Base-by-base conservation (phyloP, 2,797 vertebrate genomes). In the Hafferia zeledoni region DNA sequence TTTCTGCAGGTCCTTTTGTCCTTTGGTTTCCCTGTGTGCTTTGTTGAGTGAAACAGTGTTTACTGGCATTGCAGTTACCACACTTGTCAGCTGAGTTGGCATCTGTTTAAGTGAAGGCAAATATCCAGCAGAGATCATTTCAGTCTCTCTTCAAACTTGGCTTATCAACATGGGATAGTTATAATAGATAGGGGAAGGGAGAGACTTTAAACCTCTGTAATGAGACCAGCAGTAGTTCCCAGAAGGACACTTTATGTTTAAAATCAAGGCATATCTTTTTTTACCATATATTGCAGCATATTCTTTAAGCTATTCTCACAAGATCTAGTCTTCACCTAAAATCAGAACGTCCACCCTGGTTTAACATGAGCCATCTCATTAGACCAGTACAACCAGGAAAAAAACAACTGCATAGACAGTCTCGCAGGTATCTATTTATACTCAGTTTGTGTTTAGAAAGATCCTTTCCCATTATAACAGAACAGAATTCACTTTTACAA, bases 201-300 rank as follows among this genome's bases (percentile, higher is more conserved):
- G 27, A 49, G 49, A 35, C 30, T 94, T 92, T 79, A 75, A 95
- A 11, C 63, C 67, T 88, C 85, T 82, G 63, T 94, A 84, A 92
- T 95, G 90, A 95, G 94, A 90, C 20, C 56, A 84, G 77, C 33
- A 84, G 55, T 12, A 79, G 59, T 11, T 92, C 90, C 77, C 95
- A 80, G 44, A 68, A 86, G 74, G 74, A 55, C 28, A 33, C 20
- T 63, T 60, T 5, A 13, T 76, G 63, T 76, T 67, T 95, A 52
- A 84, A 93, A 87, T 59, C 47, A 90, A 95, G 74, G 41, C 46
- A 53, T 94, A n/a, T 70, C 59, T 37, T 74, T 96, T 96, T 79
- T 72, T 49, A 30, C 17, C 37, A 27, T 28, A 17, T 67, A 33
- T 37, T 53, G 27, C 61, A 91, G 37, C 43, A 57, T 65, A 57